Evolutionary conservation across 2,888 invertebrate genomes (phyloP).

Genomic region (Amphipyra tragopoginis): DNA sequence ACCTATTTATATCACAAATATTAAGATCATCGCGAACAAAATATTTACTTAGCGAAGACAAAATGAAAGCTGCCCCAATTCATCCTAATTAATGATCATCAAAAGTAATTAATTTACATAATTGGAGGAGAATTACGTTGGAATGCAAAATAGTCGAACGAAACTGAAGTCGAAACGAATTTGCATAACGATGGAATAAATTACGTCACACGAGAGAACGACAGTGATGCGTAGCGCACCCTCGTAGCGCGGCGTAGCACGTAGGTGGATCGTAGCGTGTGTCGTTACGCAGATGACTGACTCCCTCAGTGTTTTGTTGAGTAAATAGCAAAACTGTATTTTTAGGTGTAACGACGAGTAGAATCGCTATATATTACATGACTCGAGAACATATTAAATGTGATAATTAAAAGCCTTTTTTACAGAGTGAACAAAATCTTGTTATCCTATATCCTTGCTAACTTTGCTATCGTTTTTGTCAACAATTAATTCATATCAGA

Average conservation of each 20-base stretch:
- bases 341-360: too few species aligned
- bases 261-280: not conserved
- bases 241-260: conserved; percentile 13
- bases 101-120: conserved; percentile 79
- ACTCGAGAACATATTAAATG: too few species aligned
- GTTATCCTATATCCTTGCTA: too few species aligned
- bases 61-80: conserved; percentile 58
- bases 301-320: not conserved
- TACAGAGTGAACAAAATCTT: too few species aligned
- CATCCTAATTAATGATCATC: conserved; percentile 72
- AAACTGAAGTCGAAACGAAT: conserved; percentile 67
- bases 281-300: not conserved
- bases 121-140: conserved; percentile 72
- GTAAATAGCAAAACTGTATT: too few species aligned
- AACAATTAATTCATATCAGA: too few species aligned
- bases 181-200: conserved; percentile 71
- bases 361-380: too few species aligned
- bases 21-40: conserved; percentile 23
- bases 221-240: conserved; percentile 4
- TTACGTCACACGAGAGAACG: conserved; percentile 36
- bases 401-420: too few species aligned
- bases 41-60: conserved; percentile 33
- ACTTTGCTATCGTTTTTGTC: too few species aligned
- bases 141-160: conserved; percentile 73
- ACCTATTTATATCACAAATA: conserved; percentile 15